A percentile compares a stretch with the other conserved stretches of the same genome.
phyloP scores from a whole-genome alignment of 2,797 vertebrate genomes.

The Cetoscarus ocellatus region DNA sequence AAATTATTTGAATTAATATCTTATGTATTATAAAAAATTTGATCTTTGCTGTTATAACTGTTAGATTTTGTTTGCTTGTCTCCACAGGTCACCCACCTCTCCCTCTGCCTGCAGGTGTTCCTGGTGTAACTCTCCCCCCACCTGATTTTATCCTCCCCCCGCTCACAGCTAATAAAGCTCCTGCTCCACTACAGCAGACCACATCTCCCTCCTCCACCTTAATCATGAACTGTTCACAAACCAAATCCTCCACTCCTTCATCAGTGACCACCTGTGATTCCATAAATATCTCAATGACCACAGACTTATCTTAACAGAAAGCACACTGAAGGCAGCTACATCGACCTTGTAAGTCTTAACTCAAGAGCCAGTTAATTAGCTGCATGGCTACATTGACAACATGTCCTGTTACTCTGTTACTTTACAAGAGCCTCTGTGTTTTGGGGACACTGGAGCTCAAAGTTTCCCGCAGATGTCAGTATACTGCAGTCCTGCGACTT shows the following conservation, averaged over 20 bases:
- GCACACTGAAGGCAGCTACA: neutral
- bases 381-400: conserved; percentile 14
- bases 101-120: conserved; percentile 82
- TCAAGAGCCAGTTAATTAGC: conserved; percentile 11
- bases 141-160: conserved; percentile 75
- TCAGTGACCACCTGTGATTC: conserved; percentile 69
- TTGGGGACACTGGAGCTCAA: neutral
- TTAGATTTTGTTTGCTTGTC: conserved; percentile 6
- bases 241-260: conserved; percentile 57
- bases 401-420: neutral
- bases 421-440: neutral
- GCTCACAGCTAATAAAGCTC: conserved; percentile 45
- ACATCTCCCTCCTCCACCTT: conserved; percentile 35
- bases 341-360: conserved; percentile 18
- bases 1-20: neutral
- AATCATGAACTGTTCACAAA: conserved; percentile 71
- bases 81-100: conserved; percentile 82
- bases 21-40: neutral
- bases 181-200: conserved; percentile 69
- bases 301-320: conserved; percentile 86
- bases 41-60: neutral
- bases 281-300: conserved; percentile 77
- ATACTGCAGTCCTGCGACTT: neutral
- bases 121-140: conserved; percentile 77
- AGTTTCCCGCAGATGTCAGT: neutral